Percentiles rank a stretch among this genome's conserved stretches.
Conservation (phyloP, 2,113 vertebrate genomes). For the Phalacrocorax carbo region DNA sequence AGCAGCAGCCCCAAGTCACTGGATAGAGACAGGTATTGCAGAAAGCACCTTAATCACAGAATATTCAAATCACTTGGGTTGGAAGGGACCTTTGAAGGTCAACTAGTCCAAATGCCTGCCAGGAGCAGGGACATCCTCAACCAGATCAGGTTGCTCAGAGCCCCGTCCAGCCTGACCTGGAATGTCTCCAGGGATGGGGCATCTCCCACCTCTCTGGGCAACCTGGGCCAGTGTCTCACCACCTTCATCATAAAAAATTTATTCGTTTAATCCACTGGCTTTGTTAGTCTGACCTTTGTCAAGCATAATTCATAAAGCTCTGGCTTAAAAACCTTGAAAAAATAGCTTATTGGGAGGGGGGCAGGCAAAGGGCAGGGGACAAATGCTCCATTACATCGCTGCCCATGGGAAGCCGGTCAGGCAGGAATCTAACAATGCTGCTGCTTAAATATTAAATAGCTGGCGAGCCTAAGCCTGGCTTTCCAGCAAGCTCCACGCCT, state of each 20-base stretch:
- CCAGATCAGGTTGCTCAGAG: neutral
- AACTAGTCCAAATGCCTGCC: too few species aligned
- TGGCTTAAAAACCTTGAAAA: neutral
- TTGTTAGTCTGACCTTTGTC: neutral
- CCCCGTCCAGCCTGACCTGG: neutral
- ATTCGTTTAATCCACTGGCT: neutral
- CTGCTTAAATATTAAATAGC: neutral
- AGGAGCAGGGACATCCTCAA: neutral
- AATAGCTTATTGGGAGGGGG: neutral
- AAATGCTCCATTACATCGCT: neutral
- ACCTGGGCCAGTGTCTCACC: neutral
- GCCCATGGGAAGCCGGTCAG: neutral
- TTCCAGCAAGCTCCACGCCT: neutral
- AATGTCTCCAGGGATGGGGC: neutral
- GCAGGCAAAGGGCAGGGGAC: neutral
- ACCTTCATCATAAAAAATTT: accelerated
- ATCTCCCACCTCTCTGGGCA: neutral
- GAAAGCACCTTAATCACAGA: neutral
- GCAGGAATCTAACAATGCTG: neutral
- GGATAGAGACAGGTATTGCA: neutral
- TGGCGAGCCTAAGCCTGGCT: neutral
- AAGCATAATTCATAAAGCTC: neutral
- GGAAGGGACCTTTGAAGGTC: neutral
- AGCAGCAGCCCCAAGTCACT: neutral
- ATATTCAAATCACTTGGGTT: neutral